A percentile compares a stretch with the other conserved stretches of the same genome.
These are phyloP conservation scores for Amphipyra berbera DNA, from an alignment of 2,888 invertebrate species.

Conservation along the genomic window DNA sequence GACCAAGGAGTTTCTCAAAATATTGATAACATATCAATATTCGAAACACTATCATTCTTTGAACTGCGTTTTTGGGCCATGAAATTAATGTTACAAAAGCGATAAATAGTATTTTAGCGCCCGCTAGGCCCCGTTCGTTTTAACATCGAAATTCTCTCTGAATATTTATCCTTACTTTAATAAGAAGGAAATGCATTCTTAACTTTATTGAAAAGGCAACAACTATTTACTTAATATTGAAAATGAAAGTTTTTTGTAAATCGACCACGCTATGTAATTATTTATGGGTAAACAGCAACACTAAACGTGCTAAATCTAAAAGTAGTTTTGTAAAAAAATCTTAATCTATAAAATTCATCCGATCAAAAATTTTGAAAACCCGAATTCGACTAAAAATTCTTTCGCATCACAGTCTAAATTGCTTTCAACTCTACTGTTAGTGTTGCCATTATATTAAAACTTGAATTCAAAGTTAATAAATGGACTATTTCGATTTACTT, in stretches of 20 bases:
- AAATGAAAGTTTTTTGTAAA: slow-evolving; percentile 12
- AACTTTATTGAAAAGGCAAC: slow-evolving; percentile 40
- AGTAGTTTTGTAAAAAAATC: slow-evolving; percentile 42
- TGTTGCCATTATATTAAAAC: slow-evolving; percentile 40
- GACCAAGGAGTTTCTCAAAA: neutral
- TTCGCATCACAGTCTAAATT: slow-evolving; percentile 59
- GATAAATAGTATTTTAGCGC: slow-evolving; percentile 7
- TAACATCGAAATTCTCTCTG: slow-evolving; percentile 36
- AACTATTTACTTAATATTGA: slow-evolving; percentile 20
- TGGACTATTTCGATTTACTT: slow-evolving; percentile 29
- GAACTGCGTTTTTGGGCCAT: slow-evolving; percentile 28
- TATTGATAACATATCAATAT: neutral
- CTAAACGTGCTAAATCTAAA: slow-evolving; percentile 40
- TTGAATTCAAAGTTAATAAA: slow-evolving; percentile 26
- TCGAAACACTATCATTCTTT: slow-evolving; percentile 5
- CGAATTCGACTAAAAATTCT: slow-evolving; percentile 53
- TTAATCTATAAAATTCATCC: slow-evolving; percentile 51
- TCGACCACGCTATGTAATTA: slow-evolving; percentile 11
- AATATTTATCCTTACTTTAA: slow-evolving; percentile 28
- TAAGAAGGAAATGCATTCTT: slow-evolving; percentile 35
- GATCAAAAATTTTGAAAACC: slow-evolving; percentile 53
- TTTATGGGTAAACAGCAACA: slow-evolving; percentile 16
- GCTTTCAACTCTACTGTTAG: slow-evolving; percentile 46
- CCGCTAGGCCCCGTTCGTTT: slow-evolving; percentile 24
- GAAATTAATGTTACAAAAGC: slow-evolving; percentile 9